Evolutionary conservation across 2,113 vertebrate species (phyloP), one percentile per base, ranked within the genome.

Genomic region (Epinephelus moara): DNA sequence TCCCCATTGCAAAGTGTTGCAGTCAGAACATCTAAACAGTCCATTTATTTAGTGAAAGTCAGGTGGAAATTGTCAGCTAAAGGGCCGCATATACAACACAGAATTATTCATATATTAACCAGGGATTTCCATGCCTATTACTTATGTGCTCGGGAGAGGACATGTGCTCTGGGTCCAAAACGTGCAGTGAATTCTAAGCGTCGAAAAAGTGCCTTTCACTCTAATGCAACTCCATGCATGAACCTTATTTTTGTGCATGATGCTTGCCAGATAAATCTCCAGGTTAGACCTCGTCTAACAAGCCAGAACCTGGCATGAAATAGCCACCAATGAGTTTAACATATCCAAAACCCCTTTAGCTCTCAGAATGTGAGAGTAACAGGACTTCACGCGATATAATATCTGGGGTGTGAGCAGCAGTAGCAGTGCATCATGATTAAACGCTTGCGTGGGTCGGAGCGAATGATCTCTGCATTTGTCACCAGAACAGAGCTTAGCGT

Each of bases 381-480:
- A 84, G 62, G 78, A 81, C 66, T 82, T 79, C 27, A 64, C 45
- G 42, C 60, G 0, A 82, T 82, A 67, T 52, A 84, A 75, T 85
- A 70, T 89, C 70, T 78, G 86, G 84, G 87, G 88, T 92, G 87
- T 89, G 89, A 93, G 89, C 90, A 89, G 91, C 89, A 90, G 88
- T 87, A 50, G 78, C 88, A 80, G 86, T 91, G 89, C 89, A 92
- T 92, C 86, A 86, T 90, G 92, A 93, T 93, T 86, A 91, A 89
- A 90, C 55, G 74, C 81, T 73, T 68, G 92, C 88, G 94, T 94
- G 94, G 91, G 93, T 63, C 81, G 91, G 76, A 88, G 89, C 50
- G 59, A 91, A 90, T 89, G 86, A 91, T 91, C 91, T 86, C 85
- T 74, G 83, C 92, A 75, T 93, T 94, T 92, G 92, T 94, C 93